These are phyloP conservation scores for Drosophila teissieri DNA, from an alignment of 1,140 invertebrate genomes.

Conservation along the genomic window DNA sequence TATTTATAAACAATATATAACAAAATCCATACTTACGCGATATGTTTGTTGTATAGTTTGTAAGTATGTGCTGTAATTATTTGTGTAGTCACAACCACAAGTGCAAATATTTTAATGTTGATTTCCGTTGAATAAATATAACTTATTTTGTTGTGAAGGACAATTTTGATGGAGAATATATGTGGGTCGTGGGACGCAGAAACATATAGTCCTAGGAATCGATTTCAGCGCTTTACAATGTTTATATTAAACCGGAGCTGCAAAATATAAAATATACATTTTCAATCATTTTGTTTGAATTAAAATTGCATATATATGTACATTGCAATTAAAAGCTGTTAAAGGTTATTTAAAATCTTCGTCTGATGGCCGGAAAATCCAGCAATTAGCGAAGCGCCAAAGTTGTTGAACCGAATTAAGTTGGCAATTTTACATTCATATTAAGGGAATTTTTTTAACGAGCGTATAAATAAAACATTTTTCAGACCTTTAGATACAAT, in stretches of 20 bases:
- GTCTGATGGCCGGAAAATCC: not conserved
- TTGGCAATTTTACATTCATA: not conserved
- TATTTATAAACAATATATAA: not conserved
- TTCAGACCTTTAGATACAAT: not conserved
- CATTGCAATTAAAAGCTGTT: not conserved
- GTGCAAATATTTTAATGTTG: not conserved
- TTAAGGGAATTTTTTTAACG: not conserved
- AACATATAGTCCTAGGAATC: conserved; percentile 7
- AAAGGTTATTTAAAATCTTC: not conserved
- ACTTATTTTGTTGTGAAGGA: not conserved
- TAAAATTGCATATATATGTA: not conserved
- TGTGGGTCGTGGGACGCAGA: not conserved
- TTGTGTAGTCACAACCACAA: not conserved
- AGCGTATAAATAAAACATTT: not conserved
- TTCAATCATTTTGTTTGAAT: conserved; percentile 8
- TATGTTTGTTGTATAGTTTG: conserved; percentile 30
- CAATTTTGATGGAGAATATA: not conserved
- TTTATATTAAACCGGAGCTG: conserved; percentile 26
- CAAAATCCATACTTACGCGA: conserved; percentile 23
- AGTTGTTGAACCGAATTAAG: conserved; percentile 4
- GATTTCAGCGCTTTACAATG: conserved; percentile 1
- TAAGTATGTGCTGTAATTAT: conserved; percentile 11
- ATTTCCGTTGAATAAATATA: not conserved
- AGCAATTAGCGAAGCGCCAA: conserved; percentile 5
- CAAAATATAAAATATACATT: conserved; percentile 6